Evolutionary conservation across 2,888 invertebrate species (phyloP).

Genomic region (Gryllus longicercus): DNA sequence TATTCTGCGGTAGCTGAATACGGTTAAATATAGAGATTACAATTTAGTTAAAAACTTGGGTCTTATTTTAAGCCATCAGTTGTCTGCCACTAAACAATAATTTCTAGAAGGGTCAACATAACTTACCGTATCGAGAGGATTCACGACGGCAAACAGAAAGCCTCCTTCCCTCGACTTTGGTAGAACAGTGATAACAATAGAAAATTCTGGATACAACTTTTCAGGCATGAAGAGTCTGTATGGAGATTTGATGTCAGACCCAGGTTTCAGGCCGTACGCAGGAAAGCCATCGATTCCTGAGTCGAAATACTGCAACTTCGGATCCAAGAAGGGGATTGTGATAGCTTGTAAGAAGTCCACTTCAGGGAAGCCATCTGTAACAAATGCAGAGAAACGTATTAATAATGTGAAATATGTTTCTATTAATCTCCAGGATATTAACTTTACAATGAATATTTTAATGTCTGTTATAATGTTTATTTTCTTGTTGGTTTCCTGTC

Average conservation of each 20-base stretch:
- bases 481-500: too few species aligned
- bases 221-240: constrained; percentile 79
- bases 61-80: too few species aligned
- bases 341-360: constrained; percentile 79
- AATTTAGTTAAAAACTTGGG: too few species aligned
- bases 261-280: constrained; percentile 75
- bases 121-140: constrained; percentile 75
- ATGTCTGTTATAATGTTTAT: too few species aligned
- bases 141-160: constrained; percentile 88
- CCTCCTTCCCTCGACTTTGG: constrained; percentile 73
- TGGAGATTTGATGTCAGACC: constrained; percentile 80
- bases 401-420: neutral
- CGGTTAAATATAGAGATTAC: too few species aligned
- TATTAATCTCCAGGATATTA: too few species aligned
- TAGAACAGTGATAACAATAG: constrained; percentile 76
- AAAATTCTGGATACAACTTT: constrained; percentile 80
- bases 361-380: constrained; percentile 49
- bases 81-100: too few species aligned
- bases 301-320: constrained; percentile 74
- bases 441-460: too few species aligned
- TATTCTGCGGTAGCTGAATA: too few species aligned
- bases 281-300: constrained; percentile 84
- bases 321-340: constrained; percentile 72
- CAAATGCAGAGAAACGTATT: neutral
- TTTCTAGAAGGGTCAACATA: too few species aligned